phyloP scores from a whole-genome alignment of 2,797 vertebrate genomes.

The Mormyrus proboscirostris region DNA sequence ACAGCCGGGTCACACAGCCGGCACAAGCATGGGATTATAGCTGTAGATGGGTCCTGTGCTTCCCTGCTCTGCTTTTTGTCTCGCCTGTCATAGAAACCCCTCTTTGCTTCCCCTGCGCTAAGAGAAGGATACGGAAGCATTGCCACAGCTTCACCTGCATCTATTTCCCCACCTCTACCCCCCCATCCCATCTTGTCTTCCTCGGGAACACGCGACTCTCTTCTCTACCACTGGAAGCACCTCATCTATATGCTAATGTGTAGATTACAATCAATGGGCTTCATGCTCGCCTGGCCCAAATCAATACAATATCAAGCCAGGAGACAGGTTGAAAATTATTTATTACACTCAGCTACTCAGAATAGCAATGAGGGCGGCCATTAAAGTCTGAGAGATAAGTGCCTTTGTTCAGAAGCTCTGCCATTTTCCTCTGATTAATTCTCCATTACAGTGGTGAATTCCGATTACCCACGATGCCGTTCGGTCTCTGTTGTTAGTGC shows the following conservation, averaged over 20 bases:
- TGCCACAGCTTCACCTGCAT: conserved; percentile 9
- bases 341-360: conserved; percentile 44
- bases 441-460: conserved; percentile 25
- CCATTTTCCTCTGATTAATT: conserved; percentile 40
- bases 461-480: background rate
- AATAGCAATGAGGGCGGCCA: conserved; percentile 27
- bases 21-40: background rate
- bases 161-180: conserved; percentile 17
- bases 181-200: conserved; percentile 26
- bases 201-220: conserved; percentile 32
- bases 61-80: background rate
- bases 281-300: conserved; percentile 56
- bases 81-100: background rate
- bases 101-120: background rate
- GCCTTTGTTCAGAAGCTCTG: conserved; percentile 46
- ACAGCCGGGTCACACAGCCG: background rate
- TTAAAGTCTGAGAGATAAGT: conserved; percentile 53
- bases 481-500: background rate
- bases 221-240: conserved; percentile 46
- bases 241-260: conserved; percentile 78
- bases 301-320: conserved; percentile 59
- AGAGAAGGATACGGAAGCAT: background rate
- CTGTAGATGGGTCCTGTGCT: background rate
- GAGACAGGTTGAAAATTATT: conserved; percentile 54
- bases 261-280: conserved; percentile 68